phyloP scores from a whole-genome alignment of 2,113 vertebrate species.

The Ivindomyrus marchei region DNA sequence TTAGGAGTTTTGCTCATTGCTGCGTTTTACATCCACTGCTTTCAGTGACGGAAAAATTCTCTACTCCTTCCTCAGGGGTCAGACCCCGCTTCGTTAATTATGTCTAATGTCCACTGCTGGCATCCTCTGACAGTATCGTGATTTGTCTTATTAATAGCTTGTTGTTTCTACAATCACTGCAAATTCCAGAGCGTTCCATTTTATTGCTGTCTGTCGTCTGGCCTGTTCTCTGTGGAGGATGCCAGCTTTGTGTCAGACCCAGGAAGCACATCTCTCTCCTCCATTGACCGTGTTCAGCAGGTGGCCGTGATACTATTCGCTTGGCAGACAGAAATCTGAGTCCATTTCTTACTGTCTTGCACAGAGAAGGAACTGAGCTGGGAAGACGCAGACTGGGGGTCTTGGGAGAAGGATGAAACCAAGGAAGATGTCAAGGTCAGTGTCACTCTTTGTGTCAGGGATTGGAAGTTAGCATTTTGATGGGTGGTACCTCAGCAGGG shows the following conservation, averaged over 20 bases:
- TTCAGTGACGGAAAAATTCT: background rate
- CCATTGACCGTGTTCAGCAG: background rate
- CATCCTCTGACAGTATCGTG: background rate
- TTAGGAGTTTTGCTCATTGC: background rate
- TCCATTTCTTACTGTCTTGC: background rate
- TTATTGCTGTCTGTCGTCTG: background rate
- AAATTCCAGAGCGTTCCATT: background rate
- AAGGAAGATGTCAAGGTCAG: conserved; percentile 37
- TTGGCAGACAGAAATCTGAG: background rate
- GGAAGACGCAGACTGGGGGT: conserved; percentile 71
- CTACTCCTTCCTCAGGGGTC: background rate
- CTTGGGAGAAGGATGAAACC: conserved; percentile 67
- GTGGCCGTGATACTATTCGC: background rate
- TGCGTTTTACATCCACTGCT: background rate
- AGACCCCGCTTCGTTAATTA: background rate
- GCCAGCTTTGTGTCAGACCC: background rate
- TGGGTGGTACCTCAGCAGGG: background rate
- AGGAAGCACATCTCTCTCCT: background rate
- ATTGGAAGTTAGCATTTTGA: background rate
- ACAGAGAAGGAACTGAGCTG: conserved; percentile 62
- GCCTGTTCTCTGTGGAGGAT: background rate
- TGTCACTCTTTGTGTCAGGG: background rate
- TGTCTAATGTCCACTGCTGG: background rate
- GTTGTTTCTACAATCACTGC: background rate
- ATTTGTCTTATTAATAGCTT: background rate